phyloP scores from a whole-genome alignment of 53 echinoderm and acorn worm species.

The Echinarachnius parma region DNA sequence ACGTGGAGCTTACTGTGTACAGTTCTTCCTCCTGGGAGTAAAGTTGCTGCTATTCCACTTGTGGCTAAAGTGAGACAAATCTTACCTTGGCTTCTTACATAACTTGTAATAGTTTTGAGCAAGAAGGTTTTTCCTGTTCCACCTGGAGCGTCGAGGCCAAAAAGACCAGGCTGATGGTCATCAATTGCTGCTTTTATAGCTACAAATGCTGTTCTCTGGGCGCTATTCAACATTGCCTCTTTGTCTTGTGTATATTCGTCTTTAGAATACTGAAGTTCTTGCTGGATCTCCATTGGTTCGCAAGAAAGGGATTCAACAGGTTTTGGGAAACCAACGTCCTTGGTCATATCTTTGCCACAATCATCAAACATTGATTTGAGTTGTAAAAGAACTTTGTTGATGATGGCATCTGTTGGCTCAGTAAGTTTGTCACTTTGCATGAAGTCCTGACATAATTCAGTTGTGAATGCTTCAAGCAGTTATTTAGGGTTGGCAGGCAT shows the following conservation, averaged over 20 bases:
- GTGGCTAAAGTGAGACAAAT: constrained; percentile 48
- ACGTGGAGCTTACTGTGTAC: too few relatives aligned
- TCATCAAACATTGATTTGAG: not conserved
- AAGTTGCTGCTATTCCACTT: constrained; percentile 55
- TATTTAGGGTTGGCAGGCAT: not conserved
- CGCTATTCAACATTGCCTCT: too few relatives aligned
- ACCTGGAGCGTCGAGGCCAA: constrained; percentile 37
- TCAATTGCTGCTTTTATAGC: too few relatives aligned
- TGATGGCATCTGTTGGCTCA: not conserved
- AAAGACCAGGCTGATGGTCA: too few relatives aligned
- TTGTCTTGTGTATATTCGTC: too few relatives aligned
- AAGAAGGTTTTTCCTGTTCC: constrained; percentile 48
- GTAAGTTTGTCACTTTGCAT: not conserved
- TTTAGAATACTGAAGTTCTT: too few relatives aligned
- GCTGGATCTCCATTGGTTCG: too few relatives aligned
- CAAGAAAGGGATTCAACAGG: too few relatives aligned
- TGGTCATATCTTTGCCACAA: not conserved
- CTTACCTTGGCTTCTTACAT: constrained; percentile 13
- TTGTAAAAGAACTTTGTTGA: constrained; percentile 5
- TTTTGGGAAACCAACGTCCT: too few relatives aligned
- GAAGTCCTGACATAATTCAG: constrained; percentile 1
- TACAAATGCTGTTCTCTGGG: too few relatives aligned
- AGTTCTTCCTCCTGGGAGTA: too few relatives aligned
- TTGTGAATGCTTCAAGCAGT: not conserved
- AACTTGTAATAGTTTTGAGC: constrained; percentile 28